These are phyloP conservation scores for Harlomillsia oculata DNA, from an alignment of 1,140 invertebrate species.

Conservation along the genomic window DNA sequence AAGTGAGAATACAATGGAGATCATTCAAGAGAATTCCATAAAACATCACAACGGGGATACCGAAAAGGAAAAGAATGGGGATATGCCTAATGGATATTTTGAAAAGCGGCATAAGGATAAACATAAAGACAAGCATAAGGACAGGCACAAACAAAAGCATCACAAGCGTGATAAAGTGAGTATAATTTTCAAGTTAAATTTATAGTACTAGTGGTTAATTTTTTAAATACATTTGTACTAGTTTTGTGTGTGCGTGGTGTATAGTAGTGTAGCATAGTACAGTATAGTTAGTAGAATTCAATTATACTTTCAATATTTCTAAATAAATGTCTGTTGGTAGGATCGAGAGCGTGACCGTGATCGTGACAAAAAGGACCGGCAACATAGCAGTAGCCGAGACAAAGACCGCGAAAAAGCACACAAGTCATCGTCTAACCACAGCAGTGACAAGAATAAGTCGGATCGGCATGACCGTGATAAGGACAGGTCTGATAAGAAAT, in stretches of 20 bases:
- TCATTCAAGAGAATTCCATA: constrained; percentile 5
- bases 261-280: too few species aligned
- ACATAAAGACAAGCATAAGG: constrained; percentile 35
- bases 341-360: constrained; percentile 36
- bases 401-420: constrained; percentile 42
- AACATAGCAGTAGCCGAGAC: constrained; percentile 36
- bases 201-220: too few species aligned
- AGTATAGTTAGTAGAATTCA: too few species aligned
- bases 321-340: too few species aligned
- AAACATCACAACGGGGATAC: constrained; percentile 8
- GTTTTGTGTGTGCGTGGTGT: too few species aligned
- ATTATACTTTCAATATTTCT: too few species aligned
- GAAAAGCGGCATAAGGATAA: constrained; percentile 39
- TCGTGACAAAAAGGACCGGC: constrained; percentile 49
- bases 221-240: too few species aligned
- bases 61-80: constrained; percentile 18
- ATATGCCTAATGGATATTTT: constrained; percentile 34
- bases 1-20: not conserved
- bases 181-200: constrained; percentile 30
- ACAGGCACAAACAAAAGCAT: constrained; percentile 33
- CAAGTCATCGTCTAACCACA: constrained; percentile 39
- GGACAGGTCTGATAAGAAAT: constrained; percentile 46
- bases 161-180: constrained; percentile 26
- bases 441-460: constrained; percentile 37
- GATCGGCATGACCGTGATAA: constrained; percentile 41